Evolutionary conservation across 1,140 invertebrate species (phyloP).

Genomic region (Drosophila bocqueti): DNA sequence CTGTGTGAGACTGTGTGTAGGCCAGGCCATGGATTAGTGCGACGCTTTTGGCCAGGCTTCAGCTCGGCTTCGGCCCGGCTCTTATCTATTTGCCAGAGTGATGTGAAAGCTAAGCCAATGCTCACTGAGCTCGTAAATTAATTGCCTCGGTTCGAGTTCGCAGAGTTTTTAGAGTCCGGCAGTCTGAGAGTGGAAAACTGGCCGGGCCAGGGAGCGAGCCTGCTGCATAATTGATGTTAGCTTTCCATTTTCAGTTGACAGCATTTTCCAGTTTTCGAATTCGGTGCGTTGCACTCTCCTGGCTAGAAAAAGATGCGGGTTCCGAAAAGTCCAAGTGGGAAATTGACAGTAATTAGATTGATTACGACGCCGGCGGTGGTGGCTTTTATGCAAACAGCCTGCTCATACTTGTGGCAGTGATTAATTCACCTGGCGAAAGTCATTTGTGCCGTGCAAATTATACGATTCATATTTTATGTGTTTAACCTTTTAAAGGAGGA

Average conservation of each 20-base stretch:
- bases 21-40: slow-evolving; percentile 39
- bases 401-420: slow-evolving; percentile 41
- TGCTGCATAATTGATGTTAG: slow-evolving; percentile 77
- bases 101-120: slow-evolving; percentile 71
- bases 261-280: slow-evolving; percentile 43
- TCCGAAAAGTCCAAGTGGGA: slow-evolving; percentile 32
- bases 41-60: slow-evolving; percentile 38
- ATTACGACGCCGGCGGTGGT: slow-evolving; percentile 38
- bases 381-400: slow-evolving; percentile 58
- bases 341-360: slow-evolving; percentile 83
- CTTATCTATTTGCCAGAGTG: slow-evolving; percentile 59
- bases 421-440: slow-evolving; percentile 75
- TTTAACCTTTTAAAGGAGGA: slow-evolving; percentile 20
- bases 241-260: slow-evolving; percentile 81
- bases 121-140: slow-evolving; percentile 76
- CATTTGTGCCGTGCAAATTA: slow-evolving; percentile 50
- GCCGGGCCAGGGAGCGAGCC: slow-evolving; percentile 13
- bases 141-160: slow-evolving; percentile 50
- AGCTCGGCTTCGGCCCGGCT: slow-evolving; percentile 20
- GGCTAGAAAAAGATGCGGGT: slow-evolving; percentile 10
- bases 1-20: slow-evolving; percentile 28
- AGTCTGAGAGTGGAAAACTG: slow-evolving; percentile 38
- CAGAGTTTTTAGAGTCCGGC: slow-evolving; percentile 8
- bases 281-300: slow-evolving; percentile 64
- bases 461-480: slow-evolving; percentile 38